Percentiles rank a stretch among this genome's conserved stretches.
phyloP scores from a whole-genome alignment of 2,113 vertebrate genomes.

The Cyphomyrus discorhynchus region DNA sequence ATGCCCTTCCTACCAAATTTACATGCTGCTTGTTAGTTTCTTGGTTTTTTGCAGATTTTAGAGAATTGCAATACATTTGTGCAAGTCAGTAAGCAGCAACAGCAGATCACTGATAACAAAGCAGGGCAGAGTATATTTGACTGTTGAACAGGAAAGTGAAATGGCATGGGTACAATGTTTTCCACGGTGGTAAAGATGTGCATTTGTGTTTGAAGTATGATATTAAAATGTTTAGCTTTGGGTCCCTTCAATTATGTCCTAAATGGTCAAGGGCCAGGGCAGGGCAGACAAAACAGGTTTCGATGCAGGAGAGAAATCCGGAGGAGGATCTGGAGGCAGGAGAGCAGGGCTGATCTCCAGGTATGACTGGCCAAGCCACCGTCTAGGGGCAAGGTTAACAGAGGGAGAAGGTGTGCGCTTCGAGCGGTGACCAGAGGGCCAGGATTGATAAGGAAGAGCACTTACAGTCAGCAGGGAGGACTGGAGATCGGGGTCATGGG shows the following conservation, averaged over 20 bases:
- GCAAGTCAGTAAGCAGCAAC: background rate
- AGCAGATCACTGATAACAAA: background rate
- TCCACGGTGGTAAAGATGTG: background rate
- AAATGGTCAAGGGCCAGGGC: background rate
- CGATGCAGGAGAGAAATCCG: background rate
- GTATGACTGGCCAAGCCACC: conserved; percentile 35
- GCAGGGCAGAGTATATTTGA: background rate
- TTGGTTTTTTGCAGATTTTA: background rate
- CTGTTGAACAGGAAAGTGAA: background rate
- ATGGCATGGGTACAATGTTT: background rate
- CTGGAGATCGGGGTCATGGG: conserved; percentile 31
- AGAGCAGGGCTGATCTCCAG: background rate
- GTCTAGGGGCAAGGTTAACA: conserved; percentile 30
- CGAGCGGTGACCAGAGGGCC: conserved; percentile 51
- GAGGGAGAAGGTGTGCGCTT: conserved; percentile 32
- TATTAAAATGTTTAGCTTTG: background rate
- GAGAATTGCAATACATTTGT: background rate
- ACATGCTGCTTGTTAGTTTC: background rate
- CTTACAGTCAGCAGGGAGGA: conserved; percentile 41
- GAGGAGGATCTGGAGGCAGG: background rate
- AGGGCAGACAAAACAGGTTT: background rate
- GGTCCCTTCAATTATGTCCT: background rate
- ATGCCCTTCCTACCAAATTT: background rate
- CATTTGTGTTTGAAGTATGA: background rate
- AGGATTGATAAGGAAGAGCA: conserved; percentile 53